phyloP scores from a whole-genome alignment of 2,888 invertebrate genomes.

The Morinoia aosen region DNA sequence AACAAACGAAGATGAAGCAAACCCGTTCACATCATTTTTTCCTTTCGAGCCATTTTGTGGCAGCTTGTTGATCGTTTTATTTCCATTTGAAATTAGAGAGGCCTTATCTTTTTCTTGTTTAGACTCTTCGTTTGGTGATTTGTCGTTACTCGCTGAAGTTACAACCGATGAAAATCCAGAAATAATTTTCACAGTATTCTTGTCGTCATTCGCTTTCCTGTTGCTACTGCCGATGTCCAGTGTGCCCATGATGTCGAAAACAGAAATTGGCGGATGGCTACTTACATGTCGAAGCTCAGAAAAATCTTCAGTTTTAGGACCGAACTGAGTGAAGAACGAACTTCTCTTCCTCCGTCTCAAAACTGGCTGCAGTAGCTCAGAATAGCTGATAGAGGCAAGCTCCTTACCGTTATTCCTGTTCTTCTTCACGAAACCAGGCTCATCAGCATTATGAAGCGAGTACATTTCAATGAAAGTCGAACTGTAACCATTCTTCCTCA shows the following conservation, averaged over 20 bases:
- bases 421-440: slow-evolving; percentile 9
- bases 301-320: slow-evolving; percentile 19
- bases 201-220: neutral
- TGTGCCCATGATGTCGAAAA: slow-evolving; percentile 35
- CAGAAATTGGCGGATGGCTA: neutral
- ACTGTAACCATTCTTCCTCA: slow-evolving; percentile 57
- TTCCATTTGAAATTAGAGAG: neutral
- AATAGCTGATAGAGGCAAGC: slow-evolving; percentile 21
- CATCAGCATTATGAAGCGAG: slow-evolving; percentile 54
- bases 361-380: neutral
- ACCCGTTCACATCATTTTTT: neutral
- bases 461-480: slow-evolving; percentile 62
- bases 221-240: neutral
- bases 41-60: neutral
- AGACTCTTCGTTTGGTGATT: neutral
- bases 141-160: neutral
- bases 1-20: neutral
- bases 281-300: slow-evolving; percentile 29
- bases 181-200: slow-evolving; percentile 2
- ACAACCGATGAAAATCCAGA: slow-evolving; percentile 35
- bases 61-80: neutral
- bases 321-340: slow-evolving; percentile 46
- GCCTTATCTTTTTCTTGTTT: slow-evolving; percentile 33
- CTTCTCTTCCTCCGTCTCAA: slow-evolving; percentile 12
- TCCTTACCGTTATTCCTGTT: slow-evolving; percentile 12